phyloP scores from a whole-genome alignment of 2,797 vertebrate species.

The Odontamblyopus lacepedii region DNA sequence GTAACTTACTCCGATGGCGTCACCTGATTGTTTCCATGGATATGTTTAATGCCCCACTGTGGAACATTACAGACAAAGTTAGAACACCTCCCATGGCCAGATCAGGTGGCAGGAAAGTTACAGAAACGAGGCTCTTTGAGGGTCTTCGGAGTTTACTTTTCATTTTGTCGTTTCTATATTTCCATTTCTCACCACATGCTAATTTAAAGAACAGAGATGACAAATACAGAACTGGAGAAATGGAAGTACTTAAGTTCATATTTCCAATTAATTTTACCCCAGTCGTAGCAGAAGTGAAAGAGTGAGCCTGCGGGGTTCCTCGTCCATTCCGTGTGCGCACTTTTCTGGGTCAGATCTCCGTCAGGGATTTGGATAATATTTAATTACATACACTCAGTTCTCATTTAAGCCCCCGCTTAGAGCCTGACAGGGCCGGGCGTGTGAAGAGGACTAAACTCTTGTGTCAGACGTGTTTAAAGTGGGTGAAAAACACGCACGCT shows the following conservation, averaged over 20 bases:
- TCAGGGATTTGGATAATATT: conserved; percentile 66
- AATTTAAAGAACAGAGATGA: not conserved
- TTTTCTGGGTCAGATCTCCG: conserved; percentile 64
- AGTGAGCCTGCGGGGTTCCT: conserved; percentile 30
- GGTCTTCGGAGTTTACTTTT: too few relatives aligned
- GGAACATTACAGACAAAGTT: too few relatives aligned
- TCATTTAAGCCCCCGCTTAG: conserved; percentile 52
- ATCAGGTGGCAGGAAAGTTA: too few relatives aligned
- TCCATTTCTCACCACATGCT: not conserved
- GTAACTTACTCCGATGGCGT: too few relatives aligned
- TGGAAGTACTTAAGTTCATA: not conserved
- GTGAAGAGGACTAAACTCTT: too few relatives aligned
- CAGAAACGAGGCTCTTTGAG: too few relatives aligned
- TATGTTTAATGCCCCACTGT: too few relatives aligned
- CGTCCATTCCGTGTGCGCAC: conserved; percentile 46
- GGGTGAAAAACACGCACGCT: too few relatives aligned
- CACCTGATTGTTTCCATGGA: too few relatives aligned
- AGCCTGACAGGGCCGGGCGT: conserved; percentile 34
- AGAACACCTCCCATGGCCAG: too few relatives aligned
- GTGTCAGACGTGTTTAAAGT: too few relatives aligned
- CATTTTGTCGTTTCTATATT: not conserved
- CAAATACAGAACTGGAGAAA: not conserved
- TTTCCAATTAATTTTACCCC: conserved; percentile 39
- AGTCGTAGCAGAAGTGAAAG: conserved; percentile 12
- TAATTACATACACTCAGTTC: conserved; percentile 70